Conservation (phyloP, 92 coral and sea anemone species). For the Paramuricea clavata region DNA sequence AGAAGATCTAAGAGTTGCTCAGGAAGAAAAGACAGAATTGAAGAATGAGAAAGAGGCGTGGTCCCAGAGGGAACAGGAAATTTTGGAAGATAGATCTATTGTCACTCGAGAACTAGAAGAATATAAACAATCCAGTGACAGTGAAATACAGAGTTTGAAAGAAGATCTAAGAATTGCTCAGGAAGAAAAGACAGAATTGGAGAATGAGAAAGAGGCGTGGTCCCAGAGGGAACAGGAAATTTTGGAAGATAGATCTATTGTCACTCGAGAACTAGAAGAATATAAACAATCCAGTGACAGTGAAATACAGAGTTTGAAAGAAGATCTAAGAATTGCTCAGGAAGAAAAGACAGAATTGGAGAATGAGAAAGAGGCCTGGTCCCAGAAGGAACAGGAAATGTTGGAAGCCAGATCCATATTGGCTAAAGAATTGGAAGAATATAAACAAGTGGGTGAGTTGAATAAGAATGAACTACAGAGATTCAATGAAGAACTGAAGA, state of each 20-base stretch:
- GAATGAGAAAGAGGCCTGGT: neutral
- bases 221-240: slow-evolving; percentile 82
- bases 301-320: slow-evolving; percentile 2
- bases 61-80: slow-evolving; percentile 81
- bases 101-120: neutral
- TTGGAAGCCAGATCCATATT: slow-evolving; percentile 68
- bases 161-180: neutral
- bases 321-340: neutral
- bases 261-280: neutral
- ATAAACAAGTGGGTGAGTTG: neutral
- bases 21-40: neutral
- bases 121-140: neutral
- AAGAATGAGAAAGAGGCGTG: neutral
- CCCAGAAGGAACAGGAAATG: slow-evolving; percentile 81
- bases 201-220: neutral
- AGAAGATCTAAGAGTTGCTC: neutral
- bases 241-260: slow-evolving; percentile 66
- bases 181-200: neutral
- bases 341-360: neutral
- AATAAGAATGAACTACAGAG: neutral
- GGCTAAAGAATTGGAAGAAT: neutral
- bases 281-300: neutral
- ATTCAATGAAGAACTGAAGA: neutral
- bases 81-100: slow-evolving; percentile 69
- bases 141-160: neutral